Percentiles rank a stretch among this genome's conserved stretches.
Evolutionary conservation across 2,113 vertebrate genomes (phyloP).

Genomic region (Symphodus melops): DNA sequence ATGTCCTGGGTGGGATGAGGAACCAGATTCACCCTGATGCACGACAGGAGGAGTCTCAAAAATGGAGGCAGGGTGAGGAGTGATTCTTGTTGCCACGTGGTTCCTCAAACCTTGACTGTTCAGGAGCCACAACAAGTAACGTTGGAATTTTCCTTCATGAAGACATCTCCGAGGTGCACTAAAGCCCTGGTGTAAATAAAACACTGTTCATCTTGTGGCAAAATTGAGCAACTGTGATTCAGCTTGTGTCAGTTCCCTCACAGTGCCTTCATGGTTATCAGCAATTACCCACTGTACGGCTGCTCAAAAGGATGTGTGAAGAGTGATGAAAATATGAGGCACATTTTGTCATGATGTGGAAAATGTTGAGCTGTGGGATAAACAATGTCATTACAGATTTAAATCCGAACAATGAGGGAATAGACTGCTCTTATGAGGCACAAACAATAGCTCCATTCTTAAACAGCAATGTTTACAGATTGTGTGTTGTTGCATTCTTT

Average conservation of each 20-base stretch:
- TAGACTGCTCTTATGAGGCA: constrained; percentile 14
- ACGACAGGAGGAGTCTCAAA: constrained; percentile 97
- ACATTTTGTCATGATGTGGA: constrained; percentile 32
- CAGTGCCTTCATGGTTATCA: constrained; percentile 81
- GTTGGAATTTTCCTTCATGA: constrained; percentile 11
- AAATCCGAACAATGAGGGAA: constrained; percentile 34
- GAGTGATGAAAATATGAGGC: constrained; percentile 14
- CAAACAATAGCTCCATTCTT: constrained; percentile 38
- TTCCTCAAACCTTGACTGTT: constrained; percentile 34
- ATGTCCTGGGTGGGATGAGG: constrained; percentile 96
- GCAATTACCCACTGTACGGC: constrained; percentile 45
- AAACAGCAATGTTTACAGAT: constrained; percentile 61
- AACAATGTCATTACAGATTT: constrained; percentile 21
- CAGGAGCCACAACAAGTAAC: constrained; percentile 17
- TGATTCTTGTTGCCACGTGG: constrained; percentile 57
- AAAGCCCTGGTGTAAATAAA: constrained; percentile 64
- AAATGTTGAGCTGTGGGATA: constrained; percentile 27
- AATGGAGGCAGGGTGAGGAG: constrained; percentile 93
- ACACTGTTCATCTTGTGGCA: constrained; percentile 56
- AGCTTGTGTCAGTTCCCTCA: constrained; percentile 69
- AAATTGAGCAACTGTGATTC: constrained; percentile 58
- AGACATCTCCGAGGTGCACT: constrained; percentile 25
- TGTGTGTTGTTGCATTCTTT: constrained; percentile 40
- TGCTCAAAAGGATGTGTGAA: constrained; percentile 48
- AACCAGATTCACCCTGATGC: constrained; percentile 98